Percentiles rank a stretch among this genome's conserved stretches.
Conservation (phyloP, 2,888 invertebrate genomes). For the Plagodis pulveraria region DNA sequence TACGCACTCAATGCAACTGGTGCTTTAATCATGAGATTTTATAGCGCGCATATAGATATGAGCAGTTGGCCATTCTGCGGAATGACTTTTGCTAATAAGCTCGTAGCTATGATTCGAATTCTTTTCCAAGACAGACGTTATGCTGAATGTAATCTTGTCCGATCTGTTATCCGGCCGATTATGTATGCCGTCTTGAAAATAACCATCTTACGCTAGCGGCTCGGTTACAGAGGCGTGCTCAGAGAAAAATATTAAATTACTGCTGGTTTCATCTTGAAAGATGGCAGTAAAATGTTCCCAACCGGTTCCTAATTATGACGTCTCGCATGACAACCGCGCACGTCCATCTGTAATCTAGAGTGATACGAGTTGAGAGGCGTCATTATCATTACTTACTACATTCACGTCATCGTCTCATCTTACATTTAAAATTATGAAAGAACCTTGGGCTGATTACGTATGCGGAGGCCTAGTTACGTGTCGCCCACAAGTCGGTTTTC, state of each 20-base stretch:
- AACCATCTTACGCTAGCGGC: neutral
- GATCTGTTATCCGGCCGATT: neutral
- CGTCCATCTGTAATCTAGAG: constrained; percentile 16
- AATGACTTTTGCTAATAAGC: neutral
- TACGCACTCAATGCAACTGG: constrained; percentile 32
- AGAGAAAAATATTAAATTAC: constrained; percentile 5
- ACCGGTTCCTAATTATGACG: constrained; percentile 38
- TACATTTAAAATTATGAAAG: constrained; percentile 56
- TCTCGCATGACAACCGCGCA: constrained; percentile 22
- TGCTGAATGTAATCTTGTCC: neutral
- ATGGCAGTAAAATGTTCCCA: constrained; percentile 22
- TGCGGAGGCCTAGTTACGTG: constrained; percentile 50
- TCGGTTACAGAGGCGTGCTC: neutral
- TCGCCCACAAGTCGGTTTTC: constrained; percentile 60
- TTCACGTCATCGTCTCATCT: constrained; percentile 49
- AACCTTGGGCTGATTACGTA: constrained; percentile 60
- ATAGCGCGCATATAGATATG: constrained; percentile 30
- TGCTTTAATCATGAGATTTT: constrained; percentile 32
- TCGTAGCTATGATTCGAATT: neutral
- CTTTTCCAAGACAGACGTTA: too few relatives aligned
- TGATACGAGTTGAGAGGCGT: constrained; percentile 11
- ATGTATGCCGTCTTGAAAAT: neutral
- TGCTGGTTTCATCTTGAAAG: constrained; percentile 5
- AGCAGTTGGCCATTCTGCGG: constrained; percentile 19
- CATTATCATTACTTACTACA: constrained; percentile 28